phyloP scores from a whole-genome alignment of 2,797 vertebrate species.

The Pterois miles region DNA sequence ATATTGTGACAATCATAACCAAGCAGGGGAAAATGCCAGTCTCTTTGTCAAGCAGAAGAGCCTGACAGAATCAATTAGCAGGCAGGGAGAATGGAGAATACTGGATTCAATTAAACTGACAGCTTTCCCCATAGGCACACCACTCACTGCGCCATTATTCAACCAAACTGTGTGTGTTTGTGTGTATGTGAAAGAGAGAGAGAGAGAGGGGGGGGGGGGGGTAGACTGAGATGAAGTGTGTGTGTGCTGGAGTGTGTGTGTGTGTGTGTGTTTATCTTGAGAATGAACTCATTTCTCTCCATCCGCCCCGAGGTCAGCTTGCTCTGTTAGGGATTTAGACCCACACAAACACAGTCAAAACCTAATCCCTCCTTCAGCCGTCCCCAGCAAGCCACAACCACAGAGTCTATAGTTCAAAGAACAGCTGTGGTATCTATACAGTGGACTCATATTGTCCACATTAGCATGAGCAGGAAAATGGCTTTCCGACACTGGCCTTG shows the following conservation, averaged over 20 bases:
- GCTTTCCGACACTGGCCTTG: slow-evolving; percentile 29
- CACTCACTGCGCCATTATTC: slow-evolving; percentile 77
- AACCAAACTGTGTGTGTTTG: slow-evolving; percentile 57
- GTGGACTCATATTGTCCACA: slow-evolving; percentile 22
- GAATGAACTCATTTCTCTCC: slow-evolving; percentile 68
- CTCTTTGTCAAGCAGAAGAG: slow-evolving; percentile 80
- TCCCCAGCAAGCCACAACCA: slow-evolving; percentile 31
- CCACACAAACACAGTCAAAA: slow-evolving; percentile 56
- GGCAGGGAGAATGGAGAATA: slow-evolving; percentile 77
- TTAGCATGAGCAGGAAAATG: slow-evolving; percentile 40
- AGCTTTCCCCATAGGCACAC: slow-evolving; percentile 78
- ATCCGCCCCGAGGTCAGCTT: slow-evolving; percentile 54
- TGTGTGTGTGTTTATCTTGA: slow-evolving; percentile 63
- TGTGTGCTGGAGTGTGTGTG: background rate
- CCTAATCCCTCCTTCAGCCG: slow-evolving; percentile 56
- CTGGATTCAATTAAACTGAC: slow-evolving; percentile 83
- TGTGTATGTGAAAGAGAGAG: slow-evolving; percentile 11
- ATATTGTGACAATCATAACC: slow-evolving; percentile 70
- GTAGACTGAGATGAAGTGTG: background rate
- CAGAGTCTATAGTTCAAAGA: slow-evolving; percentile 34
- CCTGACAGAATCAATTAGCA: slow-evolving; percentile 83
- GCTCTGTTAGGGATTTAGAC: slow-evolving; percentile 69
- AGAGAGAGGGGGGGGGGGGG: background rate
- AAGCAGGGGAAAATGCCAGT: slow-evolving; percentile 74
- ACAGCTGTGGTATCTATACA: slow-evolving; percentile 42